Conservation (phyloP, 2,797 vertebrate species). For the Artibeus lituratus region DNA sequence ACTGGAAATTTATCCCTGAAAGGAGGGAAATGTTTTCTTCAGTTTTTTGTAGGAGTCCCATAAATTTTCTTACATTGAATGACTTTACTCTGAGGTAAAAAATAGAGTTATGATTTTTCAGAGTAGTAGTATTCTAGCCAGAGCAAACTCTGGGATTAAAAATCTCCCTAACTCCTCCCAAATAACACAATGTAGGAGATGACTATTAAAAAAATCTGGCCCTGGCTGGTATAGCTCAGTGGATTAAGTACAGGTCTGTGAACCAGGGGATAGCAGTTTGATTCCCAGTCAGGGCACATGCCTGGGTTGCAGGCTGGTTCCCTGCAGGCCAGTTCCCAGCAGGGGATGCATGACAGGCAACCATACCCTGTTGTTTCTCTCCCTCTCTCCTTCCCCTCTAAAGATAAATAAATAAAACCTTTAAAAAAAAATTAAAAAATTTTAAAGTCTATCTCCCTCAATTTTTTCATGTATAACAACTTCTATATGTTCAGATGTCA, state of each 20-base stretch:
- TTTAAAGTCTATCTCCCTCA: not conserved
- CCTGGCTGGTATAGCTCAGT: too few relatives aligned
- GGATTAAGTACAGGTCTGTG: too few relatives aligned
- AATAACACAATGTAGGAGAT: not conserved
- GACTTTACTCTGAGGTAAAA: slow-evolving; percentile 5
- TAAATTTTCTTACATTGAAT: not conserved
- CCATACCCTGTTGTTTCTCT: too few relatives aligned
- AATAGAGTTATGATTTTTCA: not conserved
- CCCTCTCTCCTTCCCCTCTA: too few relatives aligned
- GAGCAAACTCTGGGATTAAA: not conserved
- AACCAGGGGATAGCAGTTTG: too few relatives aligned
- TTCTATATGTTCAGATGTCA: not conserved
- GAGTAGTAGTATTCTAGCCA: not conserved
- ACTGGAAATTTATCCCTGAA: not conserved
- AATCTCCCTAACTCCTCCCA: slow-evolving; percentile 16
- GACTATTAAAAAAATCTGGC: slow-evolving; percentile 26
- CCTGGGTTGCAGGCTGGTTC: too few relatives aligned
- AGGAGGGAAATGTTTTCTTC: not conserved
- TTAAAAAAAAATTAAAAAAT: too few relatives aligned
- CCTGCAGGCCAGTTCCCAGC: too few relatives aligned
- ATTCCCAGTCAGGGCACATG: too few relatives aligned
- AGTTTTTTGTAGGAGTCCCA: not conserved
- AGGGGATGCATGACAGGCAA: too few relatives aligned
- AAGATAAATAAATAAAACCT: too few relatives aligned
- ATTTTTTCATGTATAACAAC: not conserved